These are phyloP conservation scores for Drosophila tanythrix DNA, from an alignment of 2,888 invertebrate species.

Conservation along the genomic window DNA sequence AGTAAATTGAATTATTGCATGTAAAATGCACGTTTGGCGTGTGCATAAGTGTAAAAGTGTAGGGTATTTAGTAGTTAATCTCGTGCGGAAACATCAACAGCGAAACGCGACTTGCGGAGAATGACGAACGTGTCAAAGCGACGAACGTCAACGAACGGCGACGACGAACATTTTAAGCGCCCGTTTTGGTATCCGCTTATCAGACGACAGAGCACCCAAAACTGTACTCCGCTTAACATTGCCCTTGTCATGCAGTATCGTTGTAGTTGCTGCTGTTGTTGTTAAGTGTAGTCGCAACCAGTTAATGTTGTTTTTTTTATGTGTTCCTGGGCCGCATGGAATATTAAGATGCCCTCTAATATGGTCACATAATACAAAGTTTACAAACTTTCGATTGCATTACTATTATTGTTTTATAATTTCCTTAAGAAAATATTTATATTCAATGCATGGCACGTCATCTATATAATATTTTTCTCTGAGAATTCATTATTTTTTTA, in stretches of 20 bases:
- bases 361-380: background rate
- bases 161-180: conserved; percentile 4
- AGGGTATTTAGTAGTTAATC: conserved; percentile 48
- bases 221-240: conserved; percentile 19
- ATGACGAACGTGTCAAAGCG: conserved; percentile 6
- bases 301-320: conserved; percentile 51
- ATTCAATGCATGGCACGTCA: background rate
- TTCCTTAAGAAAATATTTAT: background rate
- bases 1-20: conserved; percentile 57
- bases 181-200: conserved; percentile 38
- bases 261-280: conserved; percentile 4
- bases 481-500: background rate
- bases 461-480: background rate
- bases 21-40: conserved; percentile 52
- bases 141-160: conserved; percentile 9
- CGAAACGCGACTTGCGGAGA: conserved; percentile 48
- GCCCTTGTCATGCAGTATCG: conserved; percentile 31
- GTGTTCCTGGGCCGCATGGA: background rate
- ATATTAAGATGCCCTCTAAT: conserved; percentile 25
- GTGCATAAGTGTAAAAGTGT: conserved; percentile 11
- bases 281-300: conserved; percentile 51
- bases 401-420: background rate
- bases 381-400: background rate
- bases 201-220: conserved; percentile 19
- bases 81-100: conserved; percentile 46